Conservation (phyloP, 2,113 vertebrate genomes). For the Dryoscopus gambensis region DNA sequence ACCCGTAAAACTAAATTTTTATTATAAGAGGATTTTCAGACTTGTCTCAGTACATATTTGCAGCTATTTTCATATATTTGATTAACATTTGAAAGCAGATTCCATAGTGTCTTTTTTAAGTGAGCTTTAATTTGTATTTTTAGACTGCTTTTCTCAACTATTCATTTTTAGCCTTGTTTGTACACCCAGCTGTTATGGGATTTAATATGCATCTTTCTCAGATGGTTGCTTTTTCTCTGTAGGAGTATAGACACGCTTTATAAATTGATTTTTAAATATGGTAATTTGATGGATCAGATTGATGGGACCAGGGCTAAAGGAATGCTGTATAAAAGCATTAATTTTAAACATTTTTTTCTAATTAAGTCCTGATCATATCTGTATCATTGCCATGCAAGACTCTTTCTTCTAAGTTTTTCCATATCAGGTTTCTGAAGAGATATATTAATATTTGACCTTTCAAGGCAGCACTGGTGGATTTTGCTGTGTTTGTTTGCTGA, state of each 20-base stretch:
- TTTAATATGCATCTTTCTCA: conserved; percentile 54
- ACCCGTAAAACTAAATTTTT: conserved; percentile 46
- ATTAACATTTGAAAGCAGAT: conserved; percentile 68
- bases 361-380: background rate
- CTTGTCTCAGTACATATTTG: conserved; percentile 41
- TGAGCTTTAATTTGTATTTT: conserved; percentile 63
- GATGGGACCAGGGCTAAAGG: background rate
- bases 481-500: background rate
- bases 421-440: background rate
- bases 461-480: background rate
- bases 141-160: conserved; percentile 52
- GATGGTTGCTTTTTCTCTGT: conserved; percentile 39
- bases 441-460: background rate
- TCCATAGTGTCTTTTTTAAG: conserved; percentile 58
- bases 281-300: background rate
- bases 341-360: background rate
- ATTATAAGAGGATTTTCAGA: conserved; percentile 57
- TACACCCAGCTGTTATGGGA: conserved; percentile 41
- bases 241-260: conserved; percentile 15
- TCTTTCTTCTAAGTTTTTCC: background rate
- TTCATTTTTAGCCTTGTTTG: conserved; percentile 60
- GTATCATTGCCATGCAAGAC: background rate
- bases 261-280: conserved; percentile 45
- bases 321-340: background rate
- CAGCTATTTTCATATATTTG: conserved; percentile 65